A percentile compares a stretch with the other conserved stretches of the same genome.
Conservation (phyloP, 2,888 invertebrate genomes). For the Alitta virens region DNA sequence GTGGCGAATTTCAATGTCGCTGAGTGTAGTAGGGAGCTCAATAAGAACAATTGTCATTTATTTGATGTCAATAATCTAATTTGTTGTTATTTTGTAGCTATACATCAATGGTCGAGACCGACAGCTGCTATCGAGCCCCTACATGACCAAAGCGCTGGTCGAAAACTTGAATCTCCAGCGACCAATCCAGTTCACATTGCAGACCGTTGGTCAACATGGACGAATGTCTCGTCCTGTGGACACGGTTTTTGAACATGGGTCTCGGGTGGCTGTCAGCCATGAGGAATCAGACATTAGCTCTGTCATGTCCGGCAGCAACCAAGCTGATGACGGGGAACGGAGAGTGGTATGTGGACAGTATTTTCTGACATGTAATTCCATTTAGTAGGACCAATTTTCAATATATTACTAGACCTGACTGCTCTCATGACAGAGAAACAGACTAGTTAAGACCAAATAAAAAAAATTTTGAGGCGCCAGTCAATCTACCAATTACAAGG, state of each 20-base stretch:
- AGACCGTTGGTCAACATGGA: constrained; percentile 40
- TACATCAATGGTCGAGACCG: constrained; percentile 38
- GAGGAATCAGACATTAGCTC: constrained; percentile 33
- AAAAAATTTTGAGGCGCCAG: too few species aligned
- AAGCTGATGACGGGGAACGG: constrained; percentile 33
- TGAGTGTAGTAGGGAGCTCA: too few species aligned
- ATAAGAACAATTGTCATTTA: too few species aligned
- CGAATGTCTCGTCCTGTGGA: constrained; percentile 35
- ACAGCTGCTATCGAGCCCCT: constrained; percentile 31
- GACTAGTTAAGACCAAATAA: too few species aligned
- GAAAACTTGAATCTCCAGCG: constrained; percentile 38
- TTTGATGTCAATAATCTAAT: too few species aligned
- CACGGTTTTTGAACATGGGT: constrained; percentile 15
- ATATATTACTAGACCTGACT: too few species aligned
- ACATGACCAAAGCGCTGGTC: constrained; percentile 39
- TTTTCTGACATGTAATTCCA: too few species aligned
- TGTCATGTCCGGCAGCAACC: constrained; percentile 30
- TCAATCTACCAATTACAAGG: too few species aligned
- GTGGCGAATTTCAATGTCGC: too few species aligned
- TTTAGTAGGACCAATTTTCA: too few species aligned
- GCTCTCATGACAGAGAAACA: too few species aligned
- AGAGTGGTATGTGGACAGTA: constrained; percentile 38
- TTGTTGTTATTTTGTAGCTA: too few species aligned
- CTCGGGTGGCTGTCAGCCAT: neutral
- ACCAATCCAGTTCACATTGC: constrained; percentile 42